A percentile compares a stretch with the other conserved stretches of the same genome.
Conservation (phyloP, 64 coral and sea anemone species). For the Acropora yongei region DNA sequence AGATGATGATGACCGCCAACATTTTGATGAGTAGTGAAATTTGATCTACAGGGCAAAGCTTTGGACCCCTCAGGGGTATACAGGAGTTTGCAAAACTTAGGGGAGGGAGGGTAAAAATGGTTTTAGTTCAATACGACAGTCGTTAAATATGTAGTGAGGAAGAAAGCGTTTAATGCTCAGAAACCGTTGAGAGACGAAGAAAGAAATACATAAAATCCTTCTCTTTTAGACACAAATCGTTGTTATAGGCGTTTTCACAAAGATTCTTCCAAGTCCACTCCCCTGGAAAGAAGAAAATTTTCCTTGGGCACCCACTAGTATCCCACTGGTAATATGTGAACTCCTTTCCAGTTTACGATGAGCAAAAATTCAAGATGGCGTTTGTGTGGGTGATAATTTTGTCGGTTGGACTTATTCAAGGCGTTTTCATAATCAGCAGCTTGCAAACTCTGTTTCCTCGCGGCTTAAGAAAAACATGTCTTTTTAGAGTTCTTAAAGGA, state of each 20-base stretch:
- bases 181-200: too few relatives aligned
- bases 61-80: too few relatives aligned
- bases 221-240: too few relatives aligned
- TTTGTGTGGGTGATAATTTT: conserved; percentile 85
- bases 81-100: too few relatives aligned
- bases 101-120: too few relatives aligned
- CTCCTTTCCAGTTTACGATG: neutral
- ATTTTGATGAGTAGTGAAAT: neutral
- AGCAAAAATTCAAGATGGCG: conserved; percentile 71
- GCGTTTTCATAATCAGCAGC: conserved; percentile 88
- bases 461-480: conserved; percentile 30
- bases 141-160: too few relatives aligned
- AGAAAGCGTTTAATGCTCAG: too few relatives aligned
- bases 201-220: too few relatives aligned
- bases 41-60: neutral
- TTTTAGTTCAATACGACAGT: too few relatives aligned
- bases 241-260: too few relatives aligned
- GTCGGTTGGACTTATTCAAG: conserved; percentile 85
- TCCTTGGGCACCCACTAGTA: neutral
- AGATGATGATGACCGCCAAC: conserved; percentile 13
- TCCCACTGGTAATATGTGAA: too few relatives aligned
- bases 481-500: conserved; percentile 72
- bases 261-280: too few relatives aligned
- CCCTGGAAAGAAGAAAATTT: neutral
- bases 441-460: conserved; percentile 80